phyloP scores from a whole-genome alignment of 2,113 vertebrate species.

The Psophia crepitans region DNA sequence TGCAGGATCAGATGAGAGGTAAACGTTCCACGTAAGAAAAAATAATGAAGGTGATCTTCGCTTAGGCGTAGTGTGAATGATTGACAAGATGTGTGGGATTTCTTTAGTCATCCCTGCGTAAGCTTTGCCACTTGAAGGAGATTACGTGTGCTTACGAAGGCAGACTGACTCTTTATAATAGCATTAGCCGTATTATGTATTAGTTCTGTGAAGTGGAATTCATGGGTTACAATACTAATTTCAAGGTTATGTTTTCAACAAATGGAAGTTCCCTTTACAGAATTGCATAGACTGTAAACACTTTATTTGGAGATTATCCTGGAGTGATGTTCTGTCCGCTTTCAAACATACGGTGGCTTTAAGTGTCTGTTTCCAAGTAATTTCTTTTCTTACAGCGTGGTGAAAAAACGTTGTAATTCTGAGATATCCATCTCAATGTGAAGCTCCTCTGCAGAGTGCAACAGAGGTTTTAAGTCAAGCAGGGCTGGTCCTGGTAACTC shows the following conservation, averaged over 20 bases:
- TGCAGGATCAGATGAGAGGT: background rate
- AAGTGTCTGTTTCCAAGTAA: background rate
- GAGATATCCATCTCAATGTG: background rate
- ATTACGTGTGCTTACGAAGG: slow-evolving; percentile 11
- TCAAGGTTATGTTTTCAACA: background rate
- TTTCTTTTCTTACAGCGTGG: background rate
- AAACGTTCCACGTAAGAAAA: background rate
- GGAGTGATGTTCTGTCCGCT: background rate
- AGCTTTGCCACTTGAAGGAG: background rate
- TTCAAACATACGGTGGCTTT: background rate
- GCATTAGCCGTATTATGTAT: background rate
- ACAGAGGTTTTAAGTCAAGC: background rate
- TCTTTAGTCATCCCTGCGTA: background rate
- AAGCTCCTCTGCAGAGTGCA: background rate
- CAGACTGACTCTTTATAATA: slow-evolving; percentile 10
- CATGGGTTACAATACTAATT: background rate
- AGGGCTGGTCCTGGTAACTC: too few species aligned
- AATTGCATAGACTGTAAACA: background rate
- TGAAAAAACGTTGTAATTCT: background rate
- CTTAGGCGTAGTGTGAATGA: background rate
- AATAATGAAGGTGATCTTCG: background rate
- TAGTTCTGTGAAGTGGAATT: background rate
- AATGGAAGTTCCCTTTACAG: background rate
- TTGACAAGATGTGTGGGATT: background rate
- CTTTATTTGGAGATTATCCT: background rate